Conservation (phyloP, 2,113 vertebrate species). For the Nestor notabilis region DNA sequence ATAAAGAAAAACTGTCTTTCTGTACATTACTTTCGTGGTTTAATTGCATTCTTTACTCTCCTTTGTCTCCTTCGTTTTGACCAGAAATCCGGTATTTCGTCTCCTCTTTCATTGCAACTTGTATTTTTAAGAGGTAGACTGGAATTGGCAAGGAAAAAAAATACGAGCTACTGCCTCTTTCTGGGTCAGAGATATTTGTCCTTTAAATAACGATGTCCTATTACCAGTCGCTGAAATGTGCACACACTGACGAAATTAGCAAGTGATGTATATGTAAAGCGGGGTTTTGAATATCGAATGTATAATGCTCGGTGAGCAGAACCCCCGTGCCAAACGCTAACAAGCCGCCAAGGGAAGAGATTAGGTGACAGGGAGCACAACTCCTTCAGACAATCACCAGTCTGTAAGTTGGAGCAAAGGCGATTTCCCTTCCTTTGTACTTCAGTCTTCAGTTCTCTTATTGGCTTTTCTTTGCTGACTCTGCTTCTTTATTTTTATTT, state of each 20-base stretch:
- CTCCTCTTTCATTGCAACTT: background rate
- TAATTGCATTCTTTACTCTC: constrained; percentile 22
- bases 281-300: constrained; percentile 89
- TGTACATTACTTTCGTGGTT: constrained; percentile 9
- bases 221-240: constrained; percentile 77
- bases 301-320: constrained; percentile 79
- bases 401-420: constrained; percentile 75
- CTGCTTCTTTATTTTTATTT: background rate
- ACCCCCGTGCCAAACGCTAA: constrained; percentile 87
- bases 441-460: constrained; percentile 12
- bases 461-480: background rate
- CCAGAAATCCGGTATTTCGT: background rate
- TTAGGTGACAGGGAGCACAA: constrained; percentile 78
- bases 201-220: constrained; percentile 70
- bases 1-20: constrained; percentile 13
- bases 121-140: constrained; percentile 23
- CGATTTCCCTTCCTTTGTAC: constrained; percentile 66
- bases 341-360: constrained; percentile 96
- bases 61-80: constrained; percentile 12
- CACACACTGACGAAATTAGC: constrained; percentile 86
- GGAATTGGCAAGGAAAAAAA: constrained; percentile 15
- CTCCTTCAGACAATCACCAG: constrained; percentile 78
- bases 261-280: constrained; percentile 87
- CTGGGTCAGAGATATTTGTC: constrained; percentile 80
- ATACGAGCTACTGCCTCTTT: background rate